phyloP scores from a whole-genome alignment of 64 coral and sea anemone species.

The Stichodactyla mertensii region DNA sequence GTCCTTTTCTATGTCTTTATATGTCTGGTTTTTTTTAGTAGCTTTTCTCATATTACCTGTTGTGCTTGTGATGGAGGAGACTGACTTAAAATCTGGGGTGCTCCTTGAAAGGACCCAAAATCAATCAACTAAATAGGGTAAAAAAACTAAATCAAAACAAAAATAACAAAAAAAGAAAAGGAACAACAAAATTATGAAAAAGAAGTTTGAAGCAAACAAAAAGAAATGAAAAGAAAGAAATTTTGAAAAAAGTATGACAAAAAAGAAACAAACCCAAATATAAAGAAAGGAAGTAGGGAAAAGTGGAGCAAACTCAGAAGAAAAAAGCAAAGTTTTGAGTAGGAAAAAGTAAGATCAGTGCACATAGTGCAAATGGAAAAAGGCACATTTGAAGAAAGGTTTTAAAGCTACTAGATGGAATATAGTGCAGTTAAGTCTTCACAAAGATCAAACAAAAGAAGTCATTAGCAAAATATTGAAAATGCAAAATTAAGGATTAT shows the following conservation, averaged over 20 bases:
- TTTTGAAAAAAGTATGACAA: not conserved
- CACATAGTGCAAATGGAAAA: not conserved
- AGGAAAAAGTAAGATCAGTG: no score
- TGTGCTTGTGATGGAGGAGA: constrained; percentile 22
- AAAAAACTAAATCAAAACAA: constrained; percentile 3
- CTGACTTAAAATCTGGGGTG: constrained; percentile 19
- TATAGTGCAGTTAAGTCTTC: no score
- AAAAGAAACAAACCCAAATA: not conserved
- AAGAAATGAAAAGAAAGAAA: not conserved
- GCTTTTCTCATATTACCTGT: constrained; percentile 1
- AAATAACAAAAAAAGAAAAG: constrained; percentile 12
- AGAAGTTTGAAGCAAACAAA: no score
- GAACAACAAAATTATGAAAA: not conserved
- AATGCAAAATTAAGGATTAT: no score
- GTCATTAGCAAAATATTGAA: no score
- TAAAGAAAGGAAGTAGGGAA: not conserved
- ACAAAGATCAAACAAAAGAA: no score
- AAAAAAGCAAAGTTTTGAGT: no score
- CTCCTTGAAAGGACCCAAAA: constrained; percentile 61
- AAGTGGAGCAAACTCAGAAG: not conserved
- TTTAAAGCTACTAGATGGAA: no score
- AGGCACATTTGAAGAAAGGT: no score
- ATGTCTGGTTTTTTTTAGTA: not conserved
- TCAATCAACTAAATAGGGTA: constrained; percentile 57
- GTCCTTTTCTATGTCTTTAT: no score